Percentiles rank a stretch among this genome's conserved stretches.
Evolutionary conservation across 1,140 invertebrate species (phyloP).

Genomic region (Drosophila baimaii): DNA sequence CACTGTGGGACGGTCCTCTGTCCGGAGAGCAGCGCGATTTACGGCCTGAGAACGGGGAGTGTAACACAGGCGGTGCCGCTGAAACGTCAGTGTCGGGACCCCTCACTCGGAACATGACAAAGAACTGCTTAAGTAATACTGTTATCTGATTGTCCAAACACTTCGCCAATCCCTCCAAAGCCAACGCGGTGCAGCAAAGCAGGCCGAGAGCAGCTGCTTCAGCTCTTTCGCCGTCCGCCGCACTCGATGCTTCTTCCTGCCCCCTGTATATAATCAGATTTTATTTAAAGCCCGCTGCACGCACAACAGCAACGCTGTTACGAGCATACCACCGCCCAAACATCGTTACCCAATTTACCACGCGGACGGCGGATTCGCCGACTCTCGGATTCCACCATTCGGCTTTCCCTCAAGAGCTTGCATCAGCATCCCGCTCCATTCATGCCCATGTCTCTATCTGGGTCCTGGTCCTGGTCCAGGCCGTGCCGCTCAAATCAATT

Average conservation of each 20-base stretch:
- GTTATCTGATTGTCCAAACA: conserved; percentile 19
- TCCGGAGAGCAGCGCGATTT: conserved; percentile 39
- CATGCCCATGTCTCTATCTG: not conserved
- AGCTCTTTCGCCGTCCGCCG: not conserved
- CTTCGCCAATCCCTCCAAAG: not conserved
- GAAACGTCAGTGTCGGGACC: not conserved
- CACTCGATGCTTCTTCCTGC: not conserved
- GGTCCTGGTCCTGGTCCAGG: not conserved
- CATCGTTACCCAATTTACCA: conserved; percentile 25
- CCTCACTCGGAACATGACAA: conserved; percentile 1
- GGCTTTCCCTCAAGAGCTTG: conserved; percentile 8
- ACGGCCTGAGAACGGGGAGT: conserved; percentile 50
- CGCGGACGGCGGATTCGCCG: conserved; percentile 12
- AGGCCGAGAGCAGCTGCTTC: not conserved
- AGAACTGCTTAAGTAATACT: conserved; percentile 22
- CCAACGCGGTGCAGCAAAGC: not conserved
- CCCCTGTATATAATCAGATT: not conserved
- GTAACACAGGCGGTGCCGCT: conserved; percentile 30
- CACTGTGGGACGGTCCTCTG: conserved; percentile 48
- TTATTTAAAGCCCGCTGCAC: not conserved
- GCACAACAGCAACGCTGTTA: not conserved
- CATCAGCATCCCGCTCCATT: conserved; percentile 1
- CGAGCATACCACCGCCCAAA: not conserved
- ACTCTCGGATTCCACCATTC: conserved; percentile 12
- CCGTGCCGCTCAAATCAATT: conserved; percentile 55